Evolutionary conservation across 1,140 invertebrate species (phyloP).

Genomic region (Oncopodura yosiiana): DNA sequence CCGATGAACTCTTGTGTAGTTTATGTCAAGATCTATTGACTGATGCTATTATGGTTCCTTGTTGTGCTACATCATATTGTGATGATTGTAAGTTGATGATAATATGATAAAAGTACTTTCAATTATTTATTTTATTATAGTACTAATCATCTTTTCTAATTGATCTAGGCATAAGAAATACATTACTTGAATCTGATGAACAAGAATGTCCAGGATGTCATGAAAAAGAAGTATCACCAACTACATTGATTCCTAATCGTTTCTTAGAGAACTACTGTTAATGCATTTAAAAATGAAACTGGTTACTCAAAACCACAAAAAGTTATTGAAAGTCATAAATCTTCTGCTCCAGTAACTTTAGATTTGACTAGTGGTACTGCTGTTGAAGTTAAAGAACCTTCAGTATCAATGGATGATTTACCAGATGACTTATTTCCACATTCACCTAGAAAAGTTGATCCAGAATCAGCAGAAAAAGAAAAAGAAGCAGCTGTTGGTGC

Average conservation of each 20-base stretch:
- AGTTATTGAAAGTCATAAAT: constrained; percentile 9
- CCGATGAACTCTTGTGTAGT: constrained; percentile 79
- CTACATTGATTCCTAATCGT: constrained; percentile 83
- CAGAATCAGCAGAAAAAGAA: constrained; percentile 11
- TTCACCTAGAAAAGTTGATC: constrained; percentile 32
- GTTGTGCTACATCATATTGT: constrained; percentile 95
- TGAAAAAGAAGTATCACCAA: constrained; percentile 82
- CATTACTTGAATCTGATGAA: constrained; percentile 81
- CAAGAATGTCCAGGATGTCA: constrained; percentile 89
- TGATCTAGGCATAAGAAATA: constrained; percentile 78
- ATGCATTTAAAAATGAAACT: constrained; percentile 79
- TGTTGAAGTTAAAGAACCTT: no score
- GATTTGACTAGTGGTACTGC: constrained; percentile 1
- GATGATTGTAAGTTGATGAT: constrained; percentile 77
- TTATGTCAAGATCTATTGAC: constrained; percentile 86
- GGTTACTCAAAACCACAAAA: constrained; percentile 54
- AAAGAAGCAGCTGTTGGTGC: constrained; percentile 6
- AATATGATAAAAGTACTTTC: no score
- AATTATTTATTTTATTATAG: neutral
- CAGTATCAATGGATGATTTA: constrained; percentile 31
- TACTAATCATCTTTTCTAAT: neutral
- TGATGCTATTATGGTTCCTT: constrained; percentile 93
- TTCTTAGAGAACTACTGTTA: constrained; percentile 78
- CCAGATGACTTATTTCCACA: constrained; percentile 34
- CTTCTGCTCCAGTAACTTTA: neutral